Conservation (phyloP, 2,797 vertebrate genomes). For the Prunella strophiata region DNA sequence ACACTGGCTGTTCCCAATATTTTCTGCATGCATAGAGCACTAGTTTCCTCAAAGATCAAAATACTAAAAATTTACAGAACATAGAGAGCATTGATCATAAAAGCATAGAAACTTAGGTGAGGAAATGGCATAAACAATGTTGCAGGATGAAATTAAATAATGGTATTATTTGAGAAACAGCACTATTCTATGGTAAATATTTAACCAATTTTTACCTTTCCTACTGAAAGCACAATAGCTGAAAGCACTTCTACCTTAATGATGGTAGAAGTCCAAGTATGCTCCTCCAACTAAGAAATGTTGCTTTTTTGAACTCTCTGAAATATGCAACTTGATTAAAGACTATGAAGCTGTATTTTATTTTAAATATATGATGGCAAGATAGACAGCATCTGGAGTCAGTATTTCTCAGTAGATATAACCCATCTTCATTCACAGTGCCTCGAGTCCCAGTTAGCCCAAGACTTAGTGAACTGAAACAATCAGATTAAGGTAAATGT, state of each 20-base stretch:
- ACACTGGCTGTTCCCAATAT: neutral
- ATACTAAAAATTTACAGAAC: neutral
- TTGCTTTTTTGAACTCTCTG: neutral
- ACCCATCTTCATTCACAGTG: neutral
- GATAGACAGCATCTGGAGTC: neutral
- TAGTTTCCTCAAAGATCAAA: neutral
- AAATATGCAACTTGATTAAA: neutral
- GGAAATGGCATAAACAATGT: neutral
- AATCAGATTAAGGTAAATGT: neutral
- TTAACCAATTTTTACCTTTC: neutral
- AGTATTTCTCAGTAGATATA: neutral
- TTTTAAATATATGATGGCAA: neutral
- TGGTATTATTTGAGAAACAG: neutral
- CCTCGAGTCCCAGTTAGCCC: neutral
- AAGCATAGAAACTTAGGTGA: neutral
- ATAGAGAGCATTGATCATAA: neutral
- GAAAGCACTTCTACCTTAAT: too few species aligned
- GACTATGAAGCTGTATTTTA: neutral
- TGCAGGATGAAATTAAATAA: neutral
- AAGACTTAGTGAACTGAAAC: neutral
- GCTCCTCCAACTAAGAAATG: neutral
- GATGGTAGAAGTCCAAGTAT: neutral
- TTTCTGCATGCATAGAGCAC: neutral
- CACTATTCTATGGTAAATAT: accelerated
- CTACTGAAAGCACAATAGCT: neutral